These are phyloP conservation scores for Platycheirus albimanus DNA, from an alignment of 2,888 invertebrate species.

Conservation along the genomic window DNA sequence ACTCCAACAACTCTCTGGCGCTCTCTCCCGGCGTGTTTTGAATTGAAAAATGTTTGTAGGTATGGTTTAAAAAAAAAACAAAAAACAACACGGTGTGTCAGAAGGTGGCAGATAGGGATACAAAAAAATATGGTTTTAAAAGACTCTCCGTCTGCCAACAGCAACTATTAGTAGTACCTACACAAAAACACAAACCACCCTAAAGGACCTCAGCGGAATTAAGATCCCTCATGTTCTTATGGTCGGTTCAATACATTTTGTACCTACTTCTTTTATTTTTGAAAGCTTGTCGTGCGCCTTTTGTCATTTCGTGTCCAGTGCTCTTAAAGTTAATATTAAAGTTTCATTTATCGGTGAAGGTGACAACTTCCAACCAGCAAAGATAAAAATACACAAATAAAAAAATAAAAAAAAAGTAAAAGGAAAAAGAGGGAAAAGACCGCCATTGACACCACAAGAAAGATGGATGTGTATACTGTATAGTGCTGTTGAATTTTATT, in stretches of 20 bases:
- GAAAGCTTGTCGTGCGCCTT: slow-evolving; percentile 38
- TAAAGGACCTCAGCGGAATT: slow-evolving; percentile 56
- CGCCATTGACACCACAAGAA: background rate
- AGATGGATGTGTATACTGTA: background rate
- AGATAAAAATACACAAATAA: background rate
- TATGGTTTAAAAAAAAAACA: slow-evolving; percentile 8
- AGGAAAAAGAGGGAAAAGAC: background rate
- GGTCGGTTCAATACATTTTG: background rate
- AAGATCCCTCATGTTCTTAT: slow-evolving; percentile 1
- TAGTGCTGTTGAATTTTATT: background rate
- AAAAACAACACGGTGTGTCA: too few relatives aligned
- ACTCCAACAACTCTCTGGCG: slow-evolving; percentile 36
- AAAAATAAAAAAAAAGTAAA: background rate
- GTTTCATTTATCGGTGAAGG: slow-evolving; percentile 54
- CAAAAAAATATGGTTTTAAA: background rate
- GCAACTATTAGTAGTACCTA: background rate
- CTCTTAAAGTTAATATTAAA: slow-evolving; percentile 68
- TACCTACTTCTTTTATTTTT: slow-evolving; percentile 21
- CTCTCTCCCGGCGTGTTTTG: slow-evolving; percentile 44
- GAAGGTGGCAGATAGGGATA: too few relatives aligned
- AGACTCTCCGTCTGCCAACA: slow-evolving; percentile 44
- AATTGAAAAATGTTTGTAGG: slow-evolving; percentile 54
- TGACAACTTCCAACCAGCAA: slow-evolving; percentile 22
- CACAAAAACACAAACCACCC: slow-evolving; percentile 17
- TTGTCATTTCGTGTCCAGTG: slow-evolving; percentile 52